phyloP scores from a whole-genome alignment of 2,113 vertebrate species.

The Coptodon bakossiorum region DNA sequence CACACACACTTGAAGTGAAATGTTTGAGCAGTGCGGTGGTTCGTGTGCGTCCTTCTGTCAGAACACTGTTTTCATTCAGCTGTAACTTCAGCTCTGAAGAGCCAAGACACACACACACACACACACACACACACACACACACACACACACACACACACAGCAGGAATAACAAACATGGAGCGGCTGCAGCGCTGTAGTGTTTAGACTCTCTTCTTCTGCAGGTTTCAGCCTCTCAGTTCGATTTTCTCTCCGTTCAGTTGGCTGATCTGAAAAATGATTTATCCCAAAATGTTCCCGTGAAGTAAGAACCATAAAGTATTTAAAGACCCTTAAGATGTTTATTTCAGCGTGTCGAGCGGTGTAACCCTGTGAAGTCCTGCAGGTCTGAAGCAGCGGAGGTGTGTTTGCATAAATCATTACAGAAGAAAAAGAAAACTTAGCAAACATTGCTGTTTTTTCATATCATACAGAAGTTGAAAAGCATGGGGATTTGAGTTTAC shows the following conservation, averaged over 20 bases:
- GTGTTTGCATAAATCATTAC: rapidly evolving
- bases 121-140: neutral
- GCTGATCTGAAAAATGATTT: neutral
- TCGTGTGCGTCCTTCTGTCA: neutral
- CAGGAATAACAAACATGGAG: neutral
- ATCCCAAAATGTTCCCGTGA: neutral
- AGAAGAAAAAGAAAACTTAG: rapidly evolving
- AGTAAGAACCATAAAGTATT: neutral
- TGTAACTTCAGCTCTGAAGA: neutral
- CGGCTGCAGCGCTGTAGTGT: neutral
- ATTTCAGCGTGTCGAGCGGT: rapidly evolving
- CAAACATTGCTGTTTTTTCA: rapidly evolving
- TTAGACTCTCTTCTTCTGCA: neutral
- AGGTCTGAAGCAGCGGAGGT: neutral
- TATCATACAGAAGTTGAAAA: rapidly evolving
- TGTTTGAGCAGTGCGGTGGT: neutral
- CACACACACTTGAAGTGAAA: neutral
- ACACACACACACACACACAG: neutral
- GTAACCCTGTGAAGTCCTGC: neutral
- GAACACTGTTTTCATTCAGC: neutral
- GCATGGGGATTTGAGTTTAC: rapidly evolving
- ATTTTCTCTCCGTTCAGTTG: rapidly evolving
- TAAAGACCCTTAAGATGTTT: neutral
- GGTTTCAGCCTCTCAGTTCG: neutral
- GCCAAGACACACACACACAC: neutral